These are phyloP conservation scores for Dione juno DNA, from an alignment of 2,888 invertebrate species.

Conservation along the genomic window DNA sequence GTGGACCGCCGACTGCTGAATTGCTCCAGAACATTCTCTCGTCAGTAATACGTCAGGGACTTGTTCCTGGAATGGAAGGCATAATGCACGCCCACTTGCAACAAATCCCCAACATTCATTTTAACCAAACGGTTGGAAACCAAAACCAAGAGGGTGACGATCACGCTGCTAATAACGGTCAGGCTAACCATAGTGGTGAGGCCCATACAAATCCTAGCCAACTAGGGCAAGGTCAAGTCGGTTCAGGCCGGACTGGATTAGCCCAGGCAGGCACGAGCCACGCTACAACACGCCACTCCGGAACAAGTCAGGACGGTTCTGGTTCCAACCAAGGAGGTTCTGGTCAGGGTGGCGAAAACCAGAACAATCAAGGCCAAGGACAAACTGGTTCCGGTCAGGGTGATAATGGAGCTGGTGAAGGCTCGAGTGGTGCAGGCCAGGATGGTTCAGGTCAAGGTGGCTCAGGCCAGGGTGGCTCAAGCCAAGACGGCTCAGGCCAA, in stretches of 20 bases:
- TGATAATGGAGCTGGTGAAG: neutral
- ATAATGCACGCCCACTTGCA: slow-evolving; percentile 50
- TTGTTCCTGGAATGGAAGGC: slow-evolving; percentile 57
- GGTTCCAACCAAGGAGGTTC: neutral
- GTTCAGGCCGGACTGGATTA: neutral
- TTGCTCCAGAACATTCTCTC: slow-evolving; percentile 62
- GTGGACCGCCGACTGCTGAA: slow-evolving; percentile 57
- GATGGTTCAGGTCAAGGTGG: neutral
- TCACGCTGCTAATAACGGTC: neutral
- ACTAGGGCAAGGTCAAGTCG: neutral
- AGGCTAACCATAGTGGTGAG: neutral
- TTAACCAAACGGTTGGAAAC: neutral
- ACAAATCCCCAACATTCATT: neutral
- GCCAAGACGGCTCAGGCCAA: neutral
- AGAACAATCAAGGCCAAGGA: neutral
- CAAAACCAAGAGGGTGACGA: neutral
- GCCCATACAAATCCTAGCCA: neutral
- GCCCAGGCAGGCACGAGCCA: neutral
- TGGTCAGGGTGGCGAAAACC: neutral
- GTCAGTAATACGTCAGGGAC: slow-evolving; percentile 60
- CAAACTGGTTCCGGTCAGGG: neutral
- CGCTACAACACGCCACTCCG: neutral
- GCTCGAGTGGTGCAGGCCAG: neutral
- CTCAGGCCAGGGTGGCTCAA: neutral
- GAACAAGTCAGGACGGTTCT: neutral